phyloP scores from a whole-genome alignment of 2,888 invertebrate genomes.

The Ferrisia virgata region DNA sequence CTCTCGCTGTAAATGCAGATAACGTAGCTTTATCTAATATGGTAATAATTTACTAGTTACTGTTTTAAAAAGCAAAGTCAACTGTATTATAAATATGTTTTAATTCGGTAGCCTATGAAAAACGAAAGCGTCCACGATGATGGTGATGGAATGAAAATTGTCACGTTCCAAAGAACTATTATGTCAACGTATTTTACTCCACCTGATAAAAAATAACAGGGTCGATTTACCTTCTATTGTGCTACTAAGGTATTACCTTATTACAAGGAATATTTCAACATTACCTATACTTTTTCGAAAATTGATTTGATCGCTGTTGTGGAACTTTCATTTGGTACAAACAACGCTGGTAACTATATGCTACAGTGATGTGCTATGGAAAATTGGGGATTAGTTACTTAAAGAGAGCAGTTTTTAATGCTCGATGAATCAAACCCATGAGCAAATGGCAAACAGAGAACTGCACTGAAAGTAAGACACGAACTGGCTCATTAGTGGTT shows the following conservation, averaged over 20 bases:
- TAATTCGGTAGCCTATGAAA: constrained; percentile 54
- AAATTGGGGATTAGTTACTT: constrained; percentile 93
- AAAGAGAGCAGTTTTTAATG: constrained; percentile 83
- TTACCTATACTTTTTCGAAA: constrained; percentile 92
- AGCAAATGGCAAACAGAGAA: constrained; percentile 75
- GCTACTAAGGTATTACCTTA: constrained; percentile 89
- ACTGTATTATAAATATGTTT: too few species aligned
- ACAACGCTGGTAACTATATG: too few species aligned
- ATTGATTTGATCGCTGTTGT: constrained; percentile 95
- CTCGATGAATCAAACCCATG: constrained; percentile 90
- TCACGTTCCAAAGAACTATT: constrained; percentile 76
- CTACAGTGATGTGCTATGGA: constrained; percentile 78
- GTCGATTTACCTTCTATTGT: constrained; percentile 85
- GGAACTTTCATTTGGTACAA: constrained; percentile 78
- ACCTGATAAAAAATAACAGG: constrained; percentile 86
- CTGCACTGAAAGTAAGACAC: constrained; percentile 85
- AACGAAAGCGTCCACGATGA: constrained; percentile 50
- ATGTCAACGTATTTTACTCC: constrained; percentile 96
- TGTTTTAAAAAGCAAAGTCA: too few species aligned
- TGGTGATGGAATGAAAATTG: constrained; percentile 55
- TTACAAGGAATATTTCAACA: constrained; percentile 91
- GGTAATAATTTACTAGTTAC: constrained; percentile 56
- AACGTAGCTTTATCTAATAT: constrained; percentile 91
- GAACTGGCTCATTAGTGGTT: constrained; percentile 98
- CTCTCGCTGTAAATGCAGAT: constrained; percentile 70